Percentiles rank a stretch among this genome's conserved stretches.
phyloP scores from a whole-genome alignment of 2,113 vertebrate genomes.

The Hystrix cristata region DNA sequence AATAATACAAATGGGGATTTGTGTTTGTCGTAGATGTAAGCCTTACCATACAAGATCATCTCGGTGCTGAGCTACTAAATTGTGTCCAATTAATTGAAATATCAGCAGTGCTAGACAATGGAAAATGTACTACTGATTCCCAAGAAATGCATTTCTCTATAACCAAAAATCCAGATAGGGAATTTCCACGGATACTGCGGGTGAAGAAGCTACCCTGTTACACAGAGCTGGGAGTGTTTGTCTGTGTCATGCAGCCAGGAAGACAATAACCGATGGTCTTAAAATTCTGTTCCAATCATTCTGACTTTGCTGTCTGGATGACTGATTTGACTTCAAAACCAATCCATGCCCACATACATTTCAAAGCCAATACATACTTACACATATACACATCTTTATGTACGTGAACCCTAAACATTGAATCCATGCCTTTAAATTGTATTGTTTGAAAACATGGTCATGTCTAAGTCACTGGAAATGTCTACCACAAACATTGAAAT shows the following conservation, averaged over 20 bases:
- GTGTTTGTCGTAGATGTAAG: neutral
- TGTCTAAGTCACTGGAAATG: neutral
- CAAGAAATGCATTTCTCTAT: neutral
- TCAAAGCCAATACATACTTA: neutral
- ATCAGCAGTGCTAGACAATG: neutral
- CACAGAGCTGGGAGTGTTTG: neutral
- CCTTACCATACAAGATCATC: neutral
- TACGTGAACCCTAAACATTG: neutral
- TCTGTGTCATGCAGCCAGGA: neutral
- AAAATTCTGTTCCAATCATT: neutral
- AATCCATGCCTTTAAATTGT: neutral
- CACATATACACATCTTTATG: neutral
- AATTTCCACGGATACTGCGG: neutral
- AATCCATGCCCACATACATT: neutral
- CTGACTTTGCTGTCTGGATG: neutral
- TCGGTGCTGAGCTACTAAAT: neutral
- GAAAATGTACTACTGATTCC: neutral
- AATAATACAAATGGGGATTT: neutral
- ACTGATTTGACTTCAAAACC: neutral
- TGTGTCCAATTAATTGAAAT: neutral
- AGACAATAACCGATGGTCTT: neutral
- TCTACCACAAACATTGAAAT: neutral
- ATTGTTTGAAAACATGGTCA: constrained; percentile 32
- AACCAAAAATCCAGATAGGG: neutral
- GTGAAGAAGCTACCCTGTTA: neutral